Percentiles rank a stretch among this genome's conserved stretches.
phyloP scores from a whole-genome alignment of 2,113 vertebrate genomes.

The Chionodraco myersi region DNA sequence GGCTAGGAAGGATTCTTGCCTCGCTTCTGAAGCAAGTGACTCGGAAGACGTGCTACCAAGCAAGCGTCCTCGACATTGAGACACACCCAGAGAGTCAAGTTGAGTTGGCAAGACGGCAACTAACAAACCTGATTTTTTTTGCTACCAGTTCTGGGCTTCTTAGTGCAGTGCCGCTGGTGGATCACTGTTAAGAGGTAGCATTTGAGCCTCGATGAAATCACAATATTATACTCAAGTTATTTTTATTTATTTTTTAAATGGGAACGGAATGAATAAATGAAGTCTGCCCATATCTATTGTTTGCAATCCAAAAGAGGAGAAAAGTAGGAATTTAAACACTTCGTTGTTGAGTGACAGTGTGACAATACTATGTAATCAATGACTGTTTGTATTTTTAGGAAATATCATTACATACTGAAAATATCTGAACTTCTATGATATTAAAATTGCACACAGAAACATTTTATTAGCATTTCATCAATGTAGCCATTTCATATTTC shows the following conservation, averaged over 20 bases:
- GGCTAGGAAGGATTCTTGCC: too few species aligned
- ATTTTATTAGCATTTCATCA: too few species aligned
- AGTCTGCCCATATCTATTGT: neutral
- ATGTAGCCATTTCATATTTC: neutral
- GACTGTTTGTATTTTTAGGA: neutral
- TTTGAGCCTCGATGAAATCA: neutral
- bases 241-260: neutral
- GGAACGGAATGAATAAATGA: neutral
- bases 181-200: neutral
- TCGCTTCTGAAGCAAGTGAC: too few species aligned
- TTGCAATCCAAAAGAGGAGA: neutral
- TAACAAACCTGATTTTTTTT: neutral
- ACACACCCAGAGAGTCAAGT: neutral
- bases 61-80: too few species aligned
- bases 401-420: neutral
- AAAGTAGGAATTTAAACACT: too few species aligned
- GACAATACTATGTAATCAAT: neutral
- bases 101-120: neutral
- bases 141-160: neutral
- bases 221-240: neutral
- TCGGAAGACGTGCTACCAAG: too few species aligned
- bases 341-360: neutral
- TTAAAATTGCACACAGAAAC: neutral
- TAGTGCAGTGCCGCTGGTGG: neutral
- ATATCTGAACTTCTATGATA: neutral